Evolutionary conservation across 2,888 invertebrate species (phyloP).

Genomic region (Tridacna crocea): DNA sequence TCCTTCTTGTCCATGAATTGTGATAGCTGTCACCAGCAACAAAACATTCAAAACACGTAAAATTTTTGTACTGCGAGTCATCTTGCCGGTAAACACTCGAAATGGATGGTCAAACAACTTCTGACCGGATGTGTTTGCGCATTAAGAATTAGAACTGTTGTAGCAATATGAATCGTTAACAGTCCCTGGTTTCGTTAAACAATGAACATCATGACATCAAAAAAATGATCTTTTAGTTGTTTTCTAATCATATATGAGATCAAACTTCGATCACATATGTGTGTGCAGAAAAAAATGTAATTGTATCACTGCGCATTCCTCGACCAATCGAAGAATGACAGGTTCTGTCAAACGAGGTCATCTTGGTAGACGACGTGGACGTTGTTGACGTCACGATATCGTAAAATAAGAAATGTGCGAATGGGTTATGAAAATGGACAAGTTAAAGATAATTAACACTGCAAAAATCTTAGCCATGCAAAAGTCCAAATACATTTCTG

Average conservation of each 20-base stretch:
- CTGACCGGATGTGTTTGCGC: constrained; percentile 4
- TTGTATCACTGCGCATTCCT: constrained; percentile 9
- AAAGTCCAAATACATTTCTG: no score
- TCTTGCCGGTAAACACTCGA: not conserved
- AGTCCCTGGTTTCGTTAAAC: no score
- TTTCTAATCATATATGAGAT: no score
- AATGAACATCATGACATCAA: no score
- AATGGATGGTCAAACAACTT: no score
- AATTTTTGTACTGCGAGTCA: constrained; percentile 38
- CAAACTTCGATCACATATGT: no score
- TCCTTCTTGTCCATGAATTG: constrained; percentile 29
- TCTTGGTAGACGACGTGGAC: constrained; percentile 13
- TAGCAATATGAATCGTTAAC: not conserved
- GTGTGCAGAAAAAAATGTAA: not conserved
- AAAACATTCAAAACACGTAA: constrained; percentile 48
- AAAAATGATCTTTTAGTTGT: no score
- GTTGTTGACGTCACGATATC: not conserved
- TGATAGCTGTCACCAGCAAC: constrained; percentile 43
- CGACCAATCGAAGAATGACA: constrained; percentile 16
- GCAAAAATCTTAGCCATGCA: no score
- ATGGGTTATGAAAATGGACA: no score
- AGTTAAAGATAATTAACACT: no score
- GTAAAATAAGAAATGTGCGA: no score
- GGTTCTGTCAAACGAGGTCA: constrained; percentile 7
- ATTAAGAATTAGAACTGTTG: not conserved